A percentile compares a stretch with the other conserved stretches of the same genome.
Conservation (phyloP, 2,888 invertebrate genomes). For the Lepas anatifera region DNA sequence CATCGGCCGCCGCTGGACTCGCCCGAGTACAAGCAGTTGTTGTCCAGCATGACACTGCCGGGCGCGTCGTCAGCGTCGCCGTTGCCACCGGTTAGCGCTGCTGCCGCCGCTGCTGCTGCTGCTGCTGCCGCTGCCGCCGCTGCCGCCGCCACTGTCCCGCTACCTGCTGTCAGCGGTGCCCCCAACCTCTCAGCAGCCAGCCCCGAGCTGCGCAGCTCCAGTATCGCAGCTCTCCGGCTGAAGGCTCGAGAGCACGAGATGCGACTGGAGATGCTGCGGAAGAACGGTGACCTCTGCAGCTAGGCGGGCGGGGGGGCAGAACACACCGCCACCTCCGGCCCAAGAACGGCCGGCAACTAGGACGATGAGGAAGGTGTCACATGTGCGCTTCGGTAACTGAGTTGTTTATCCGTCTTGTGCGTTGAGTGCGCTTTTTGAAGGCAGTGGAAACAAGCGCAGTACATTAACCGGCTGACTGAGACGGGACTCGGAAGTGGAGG, state of each 20-base stretch:
- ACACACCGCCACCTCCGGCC: too few species aligned
- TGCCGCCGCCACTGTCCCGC: not conserved
- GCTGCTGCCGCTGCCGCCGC: slow-evolving; percentile 11
- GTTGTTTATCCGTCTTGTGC: too few species aligned
- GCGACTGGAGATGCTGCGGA: slow-evolving; percentile 65
- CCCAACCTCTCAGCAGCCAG: not conserved
- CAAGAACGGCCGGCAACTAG: too few species aligned
- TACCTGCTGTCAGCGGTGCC: slow-evolving; percentile 18
- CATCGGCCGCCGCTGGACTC: slow-evolving; percentile 41
- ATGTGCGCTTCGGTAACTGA: too few species aligned
- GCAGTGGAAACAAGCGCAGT: too few species aligned
- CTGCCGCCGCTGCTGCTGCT: not conserved
- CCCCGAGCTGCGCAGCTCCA: slow-evolving; percentile 22
- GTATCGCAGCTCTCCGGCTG: slow-evolving; percentile 44
- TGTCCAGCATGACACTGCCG: slow-evolving; percentile 34
- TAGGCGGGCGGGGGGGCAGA: too few species aligned
- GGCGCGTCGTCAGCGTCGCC: slow-evolving; percentile 24
- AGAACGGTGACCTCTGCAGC: slow-evolving; percentile 30
- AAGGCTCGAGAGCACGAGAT: slow-evolving; percentile 84
- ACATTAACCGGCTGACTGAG: too few species aligned
- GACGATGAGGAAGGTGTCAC: too few species aligned
- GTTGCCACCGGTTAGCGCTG: slow-evolving; percentile 14
- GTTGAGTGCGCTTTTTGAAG: too few species aligned
- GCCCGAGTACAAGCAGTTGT: slow-evolving; percentile 22
- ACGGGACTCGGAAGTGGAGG: too few species aligned